Base-by-base conservation (phyloP, 2,797 vertebrate genomes). In the Botia kubotai region DNA sequence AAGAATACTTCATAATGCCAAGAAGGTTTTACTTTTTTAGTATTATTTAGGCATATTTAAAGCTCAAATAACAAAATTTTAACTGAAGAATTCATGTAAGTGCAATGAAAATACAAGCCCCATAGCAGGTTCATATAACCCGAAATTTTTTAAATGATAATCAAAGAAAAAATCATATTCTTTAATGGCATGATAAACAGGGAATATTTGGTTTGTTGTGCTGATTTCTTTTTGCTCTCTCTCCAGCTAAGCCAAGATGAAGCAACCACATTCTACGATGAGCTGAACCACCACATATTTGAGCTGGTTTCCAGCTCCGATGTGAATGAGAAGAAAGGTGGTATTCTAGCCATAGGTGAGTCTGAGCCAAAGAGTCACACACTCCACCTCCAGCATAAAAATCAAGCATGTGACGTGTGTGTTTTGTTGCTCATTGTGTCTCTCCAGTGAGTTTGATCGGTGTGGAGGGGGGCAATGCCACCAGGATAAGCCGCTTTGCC, bases 241-340 rank as follows among this genome's bases (percentile, higher is more conserved):
- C 86, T 84, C n/a, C 86, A 99, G 98, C 94, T 99, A 90, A 99
- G 97, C 90, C 97, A 98, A 89, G 98, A 99, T 90, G 98, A 99
- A 87, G 96, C 97, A 33, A 99, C 98, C 0, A 96, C 96, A 0
- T 99, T 99, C 92, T 99, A 98, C 0, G 98, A 99, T 91, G 98
- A 99, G 88, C 90, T 99, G 79, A 99, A 99, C 90, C 98, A 99
- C 87, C 97, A 98, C 90, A 99, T 99, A 89, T 99, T 98, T 90
- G 98, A 99, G 90, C 91, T 99, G 91, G 97, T 99, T 75, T 99
- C 98, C 88, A 99, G 98, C 90, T 99, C 97, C 3, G 98, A 99
- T 91, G 97, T 97, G 46, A 99, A 96, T 73, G 98, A 99, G 91
- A 97, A 97, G 89, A 99, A 99, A 93, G 98, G 98, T 26, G 98